Base-by-base conservation (phyloP, 2,797 vertebrate species). In the Enteromius mattozi region DNA sequence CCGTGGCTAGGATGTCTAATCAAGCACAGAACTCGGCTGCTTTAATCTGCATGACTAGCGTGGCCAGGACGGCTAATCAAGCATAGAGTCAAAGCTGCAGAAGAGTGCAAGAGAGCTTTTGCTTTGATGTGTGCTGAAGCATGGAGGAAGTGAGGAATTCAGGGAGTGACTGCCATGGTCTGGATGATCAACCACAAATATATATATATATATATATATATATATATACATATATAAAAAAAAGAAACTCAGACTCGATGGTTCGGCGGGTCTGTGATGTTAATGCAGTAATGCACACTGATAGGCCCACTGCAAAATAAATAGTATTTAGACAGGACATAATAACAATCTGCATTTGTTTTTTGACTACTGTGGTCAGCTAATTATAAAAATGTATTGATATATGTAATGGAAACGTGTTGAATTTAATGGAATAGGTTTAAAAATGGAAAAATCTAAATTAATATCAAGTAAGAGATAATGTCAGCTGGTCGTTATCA, bases 1-100 rank as follows among this genome's bases (percentile, higher is more conserved):
- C 92, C 92, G 93, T 92, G 93, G 93, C 93, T 92, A 94, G 93
- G 86, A 82, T 86, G 78, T 81, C 74, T 87, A 89, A 88, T 89
- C 88, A 88, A 89, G 81, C 88, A 86, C 87, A 88, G 88, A 88
- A 81, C 79, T 59, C 51, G 21, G 56, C 75, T 78, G 65, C 87
- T 86, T 88, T 88, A 88, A 88, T 89, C 87, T 87, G 87, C 85
- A 72, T 86, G 87, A 88, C 85, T 88, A 86, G 87, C 85, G 35
- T 78, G 87, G 86, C 79, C 87, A 87, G 87, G 87, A 85, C 80
- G 68, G 85, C 70, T 86, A 88, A 89, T 88, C 87, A 86, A 88
- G 85, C 76, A 75, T 81, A 77, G 87, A 84, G 81, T 86, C 66
- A 87, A 86, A 88, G 85, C 78, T 61, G 84, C 68, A 37, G 54